Base-by-base conservation (phyloP, 2,797 vertebrate species). In the Prunella strophiata region DNA sequence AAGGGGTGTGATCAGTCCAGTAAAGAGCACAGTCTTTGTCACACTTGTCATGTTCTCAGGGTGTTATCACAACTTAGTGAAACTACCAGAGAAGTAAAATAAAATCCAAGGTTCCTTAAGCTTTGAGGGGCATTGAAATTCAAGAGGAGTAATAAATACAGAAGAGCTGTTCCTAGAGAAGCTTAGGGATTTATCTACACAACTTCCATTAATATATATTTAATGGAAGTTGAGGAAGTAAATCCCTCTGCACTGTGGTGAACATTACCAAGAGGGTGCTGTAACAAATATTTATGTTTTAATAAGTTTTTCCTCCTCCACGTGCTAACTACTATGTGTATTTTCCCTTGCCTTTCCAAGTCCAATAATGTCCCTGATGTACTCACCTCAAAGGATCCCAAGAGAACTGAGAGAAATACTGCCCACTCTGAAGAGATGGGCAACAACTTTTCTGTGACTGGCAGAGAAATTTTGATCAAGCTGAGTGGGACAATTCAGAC, bases 241-340 rank as follows among this genome's bases (percentile, higher is more conserved):
- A 94, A 90, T 92, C 85, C 77, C 48, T 8, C 5, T 58, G 38
- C 57, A 58, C 70, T 14, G 25, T 43, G 25, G 27, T 55, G 67
- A 96, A 85, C n/a, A 36, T 54, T 58, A 93, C 43, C 51, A 92
- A 84, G 32, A 73, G 81, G 48, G 50, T 91, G 57, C 52, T 70
- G 73, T 86, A 96, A 91, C 71, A 96, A 94, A 93, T 78, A 92
- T 92, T 95, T 88, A 36, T 63, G 34, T 88, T 88, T 76, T 16
- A 73, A 25, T 50, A 61, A 34, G 27, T 13, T 89, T 82, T 74
- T 48, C 4, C 16, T 47, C 12, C 25, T 88, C 38, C 22, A 84
- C 66, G 47, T 81, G 11, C 9, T 52, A 70, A 76, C 50, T 26
- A 36, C 7, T 38, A 2, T 15, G 7, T 27, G 14, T 30, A 30